Conservation (phyloP, 2,797 vertebrate genomes). For the Cossypha dichroa region DNA sequence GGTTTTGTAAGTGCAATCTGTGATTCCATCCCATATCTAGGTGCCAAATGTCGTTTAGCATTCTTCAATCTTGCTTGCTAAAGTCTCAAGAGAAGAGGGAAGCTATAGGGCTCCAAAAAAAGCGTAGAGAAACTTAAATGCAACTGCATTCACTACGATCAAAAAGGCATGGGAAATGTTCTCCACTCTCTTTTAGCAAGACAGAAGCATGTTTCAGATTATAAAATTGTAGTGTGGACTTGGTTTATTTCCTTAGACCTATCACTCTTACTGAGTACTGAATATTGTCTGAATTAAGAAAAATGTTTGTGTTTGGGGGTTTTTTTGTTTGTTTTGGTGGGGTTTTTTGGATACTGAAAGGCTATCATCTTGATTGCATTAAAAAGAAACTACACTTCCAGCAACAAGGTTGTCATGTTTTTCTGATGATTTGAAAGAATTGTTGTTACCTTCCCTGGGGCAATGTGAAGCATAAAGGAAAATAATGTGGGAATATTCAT, state of each 20-base stretch:
- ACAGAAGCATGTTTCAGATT: neutral
- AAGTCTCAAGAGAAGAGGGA: neutral
- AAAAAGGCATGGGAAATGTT: neutral
- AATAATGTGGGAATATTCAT: neutral
- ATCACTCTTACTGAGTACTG: neutral
- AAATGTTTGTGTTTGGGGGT: rapidly evolving
- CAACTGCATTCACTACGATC: neutral
- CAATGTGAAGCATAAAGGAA: neutral
- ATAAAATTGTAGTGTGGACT: neutral
- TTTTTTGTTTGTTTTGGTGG: neutral
- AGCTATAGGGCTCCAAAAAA: neutral
- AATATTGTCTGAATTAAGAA: neutral
- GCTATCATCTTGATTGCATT: neutral
- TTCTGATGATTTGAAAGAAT: neutral
- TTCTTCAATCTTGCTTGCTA: neutral
- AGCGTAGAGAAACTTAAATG: neutral
- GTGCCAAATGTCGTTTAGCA: neutral
- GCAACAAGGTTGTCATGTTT: neutral
- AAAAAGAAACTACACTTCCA: neutral
- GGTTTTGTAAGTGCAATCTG: neutral
- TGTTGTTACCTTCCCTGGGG: neutral
- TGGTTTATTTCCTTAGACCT: neutral
- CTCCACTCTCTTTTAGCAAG: neutral
- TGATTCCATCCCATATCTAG: neutral
- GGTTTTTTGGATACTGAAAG: neutral